These are phyloP conservation scores for Melanotaenia nigrans DNA, from an alignment of 2,797 vertebrate genomes.

Conservation along the genomic window DNA sequence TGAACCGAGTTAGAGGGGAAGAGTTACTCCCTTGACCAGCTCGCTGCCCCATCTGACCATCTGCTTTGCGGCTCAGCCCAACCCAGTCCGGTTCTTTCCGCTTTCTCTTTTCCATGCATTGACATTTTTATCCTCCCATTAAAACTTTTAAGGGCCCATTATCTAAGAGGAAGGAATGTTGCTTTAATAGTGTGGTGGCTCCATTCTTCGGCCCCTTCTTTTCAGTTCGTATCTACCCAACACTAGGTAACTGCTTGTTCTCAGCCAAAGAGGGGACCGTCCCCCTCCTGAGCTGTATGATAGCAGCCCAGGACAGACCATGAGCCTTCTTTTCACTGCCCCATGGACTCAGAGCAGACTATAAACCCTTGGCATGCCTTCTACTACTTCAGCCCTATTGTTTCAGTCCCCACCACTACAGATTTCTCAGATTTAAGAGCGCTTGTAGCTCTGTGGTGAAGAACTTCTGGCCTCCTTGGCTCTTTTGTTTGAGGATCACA, in stretches of 20 bases:
- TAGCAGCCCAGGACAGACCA: conserved; percentile 53
- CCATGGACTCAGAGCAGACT: conserved; percentile 65
- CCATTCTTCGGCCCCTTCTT: conserved; percentile 78
- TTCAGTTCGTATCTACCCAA: conserved; percentile 68
- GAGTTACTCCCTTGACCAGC: conserved; percentile 59
- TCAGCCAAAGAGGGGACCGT: conserved; percentile 53
- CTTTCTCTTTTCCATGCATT: conserved; percentile 78
- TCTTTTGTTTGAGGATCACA: conserved; percentile 70
- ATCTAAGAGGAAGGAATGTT: conserved; percentile 83
- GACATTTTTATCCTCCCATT: conserved; percentile 85
- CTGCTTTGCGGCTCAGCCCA: conserved; percentile 57
- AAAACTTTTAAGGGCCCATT: conserved; percentile 84
- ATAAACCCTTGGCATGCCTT: conserved; percentile 78
- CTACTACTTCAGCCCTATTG: conserved; percentile 70
- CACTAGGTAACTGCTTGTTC: conserved; percentile 61
- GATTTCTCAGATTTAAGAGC: conserved; percentile 64
- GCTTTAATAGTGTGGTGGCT: conserved; percentile 82
- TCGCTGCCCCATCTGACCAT: conserved; percentile 44
- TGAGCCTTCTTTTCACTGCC: conserved; percentile 63
- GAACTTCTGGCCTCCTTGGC: conserved; percentile 53
- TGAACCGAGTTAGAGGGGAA: conserved; percentile 42
- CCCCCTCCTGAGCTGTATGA: conserved; percentile 58
- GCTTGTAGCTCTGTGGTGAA: conserved; percentile 36
- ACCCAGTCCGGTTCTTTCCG: conserved; percentile 59
- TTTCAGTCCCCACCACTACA: conserved; percentile 57